Conservation (phyloP, 92 coral and sea anemone genomes). For the Palythoa grandiflora region DNA sequence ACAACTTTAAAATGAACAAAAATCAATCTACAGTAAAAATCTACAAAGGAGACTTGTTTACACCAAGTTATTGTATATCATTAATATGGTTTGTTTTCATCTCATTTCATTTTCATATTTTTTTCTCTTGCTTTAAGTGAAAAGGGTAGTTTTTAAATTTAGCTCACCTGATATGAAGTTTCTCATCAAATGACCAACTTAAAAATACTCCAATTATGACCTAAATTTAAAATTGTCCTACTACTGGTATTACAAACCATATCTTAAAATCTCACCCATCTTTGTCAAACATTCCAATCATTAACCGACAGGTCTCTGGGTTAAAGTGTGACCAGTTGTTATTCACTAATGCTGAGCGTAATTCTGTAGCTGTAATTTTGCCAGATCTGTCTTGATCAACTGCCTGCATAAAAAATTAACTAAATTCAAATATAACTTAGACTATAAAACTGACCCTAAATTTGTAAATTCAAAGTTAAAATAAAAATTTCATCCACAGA, state of each 20-base stretch:
- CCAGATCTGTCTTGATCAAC: constrained; percentile 97
- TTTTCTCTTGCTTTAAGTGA: too few species aligned
- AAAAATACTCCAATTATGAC: background rate
- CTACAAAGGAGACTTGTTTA: too few species aligned
- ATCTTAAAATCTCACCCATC: constrained; percentile 71
- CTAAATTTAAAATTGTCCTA: background rate
- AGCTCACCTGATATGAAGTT: too few species aligned
- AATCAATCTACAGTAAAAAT: too few species aligned
- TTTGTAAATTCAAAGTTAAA: background rate
- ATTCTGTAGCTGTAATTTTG: constrained; percentile 87
- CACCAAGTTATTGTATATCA: too few species aligned
- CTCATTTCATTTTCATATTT: too few species aligned
- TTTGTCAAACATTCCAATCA: constrained; percentile 99
- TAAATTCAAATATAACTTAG: background rate
- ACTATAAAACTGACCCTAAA: background rate
- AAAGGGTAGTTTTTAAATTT: too few species aligned
- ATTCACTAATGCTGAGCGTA: constrained; percentile 89
- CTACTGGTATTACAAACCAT: background rate
- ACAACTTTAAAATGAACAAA: too few species aligned
- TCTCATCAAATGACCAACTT: background rate
- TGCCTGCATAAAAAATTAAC: constrained; percentile 65
- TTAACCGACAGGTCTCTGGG: constrained; percentile 92
- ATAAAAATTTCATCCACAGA: background rate
- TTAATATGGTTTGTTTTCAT: too few species aligned
- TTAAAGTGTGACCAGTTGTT: constrained; percentile 97